Evolutionary conservation across 2,113 vertebrate species (phyloP), one percentile per base, ranked within the genome.

Genomic region (Thamnaconus septentrionalis): DNA sequence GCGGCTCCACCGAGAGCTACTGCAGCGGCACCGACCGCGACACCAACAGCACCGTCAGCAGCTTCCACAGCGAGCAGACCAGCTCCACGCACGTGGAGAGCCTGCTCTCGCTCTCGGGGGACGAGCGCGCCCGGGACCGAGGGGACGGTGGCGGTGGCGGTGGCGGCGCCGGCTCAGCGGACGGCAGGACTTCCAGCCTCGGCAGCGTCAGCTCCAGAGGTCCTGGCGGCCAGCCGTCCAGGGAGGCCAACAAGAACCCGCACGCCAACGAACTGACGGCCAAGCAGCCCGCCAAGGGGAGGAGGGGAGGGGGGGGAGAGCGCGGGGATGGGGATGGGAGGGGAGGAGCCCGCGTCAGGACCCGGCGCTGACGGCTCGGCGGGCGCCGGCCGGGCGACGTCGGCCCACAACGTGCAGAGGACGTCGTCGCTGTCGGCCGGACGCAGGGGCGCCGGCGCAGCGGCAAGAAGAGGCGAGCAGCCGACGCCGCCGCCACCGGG

Each of bases 401-500:
- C 94, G 3, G 93, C 87, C 47, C 93, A 84, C 66, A 87, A 90
- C 53, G 93, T 95, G 68, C 94, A 98, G 83, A 93, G 89, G 68
- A 86, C 90, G 42, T 87, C 87, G 4, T 91, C 92, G 4, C 78
- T 91, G n/a, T 89, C 76, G 0, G 46, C 72, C 0, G 88, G 85
- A 45, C 83, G 81, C 59, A 83, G 78, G 1, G 93, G 61, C 91
- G 94, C n/a, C 93, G 94, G 47, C 91, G 94, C 64, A 90, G 91
- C 31, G 93, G 94, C 42, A 98, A 98, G 89, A 98, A 98, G 74
- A 93, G 97, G 97, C 97, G 39, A 99, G 96, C 88, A 99, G 97
- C 82, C 46, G 97, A 99, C 41, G 93, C 95, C n/a, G 95, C 76
- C 94, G 95, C 51, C 96, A 95, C 71, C 92, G 94, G 83, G 97